These are phyloP conservation scores for Nasua narica DNA, from an alignment of 2,797 vertebrate species.

Conservation along the genomic window DNA sequence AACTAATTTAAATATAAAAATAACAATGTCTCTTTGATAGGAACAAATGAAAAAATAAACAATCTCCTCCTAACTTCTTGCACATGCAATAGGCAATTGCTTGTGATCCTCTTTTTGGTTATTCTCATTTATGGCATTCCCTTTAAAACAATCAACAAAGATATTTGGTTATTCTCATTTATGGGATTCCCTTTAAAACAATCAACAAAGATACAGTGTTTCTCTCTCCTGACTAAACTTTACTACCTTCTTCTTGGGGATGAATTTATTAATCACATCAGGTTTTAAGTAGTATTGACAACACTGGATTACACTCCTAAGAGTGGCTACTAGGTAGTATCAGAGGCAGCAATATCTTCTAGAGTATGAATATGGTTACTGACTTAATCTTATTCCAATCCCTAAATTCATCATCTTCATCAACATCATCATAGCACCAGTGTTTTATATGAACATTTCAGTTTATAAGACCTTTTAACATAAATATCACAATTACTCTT, in stretches of 20 bases:
- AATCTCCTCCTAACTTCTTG: not conserved
- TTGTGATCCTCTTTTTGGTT: slow-evolving; percentile 9
- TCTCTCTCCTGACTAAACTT: not conserved
- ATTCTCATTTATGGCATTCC: not conserved
- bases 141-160: not conserved
- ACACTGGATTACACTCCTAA: not conserved
- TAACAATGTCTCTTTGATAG: not conserved
- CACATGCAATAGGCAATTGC: not conserved
- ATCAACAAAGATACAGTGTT: not conserved
- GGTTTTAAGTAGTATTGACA: not conserved
- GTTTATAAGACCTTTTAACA: not conserved
- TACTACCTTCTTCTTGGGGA: not conserved
- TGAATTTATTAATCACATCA: not conserved
- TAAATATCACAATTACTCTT: not conserved
- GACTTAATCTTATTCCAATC: not conserved
- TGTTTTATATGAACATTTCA: not conserved
- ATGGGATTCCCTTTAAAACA: not conserved
- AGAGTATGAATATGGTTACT: not conserved
- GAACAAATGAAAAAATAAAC: not conserved
- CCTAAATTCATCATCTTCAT: not conserved
- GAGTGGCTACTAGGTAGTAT: not conserved
- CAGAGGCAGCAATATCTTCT: not conserved
- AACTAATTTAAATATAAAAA: not conserved
- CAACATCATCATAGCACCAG: not conserved
- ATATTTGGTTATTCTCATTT: slow-evolving; percentile 28